Evolutionary conservation across 2,797 vertebrate genomes (phyloP), one percentile per base, ranked within the genome.

Genomic region (Odontamblyopus lacepedii): DNA sequence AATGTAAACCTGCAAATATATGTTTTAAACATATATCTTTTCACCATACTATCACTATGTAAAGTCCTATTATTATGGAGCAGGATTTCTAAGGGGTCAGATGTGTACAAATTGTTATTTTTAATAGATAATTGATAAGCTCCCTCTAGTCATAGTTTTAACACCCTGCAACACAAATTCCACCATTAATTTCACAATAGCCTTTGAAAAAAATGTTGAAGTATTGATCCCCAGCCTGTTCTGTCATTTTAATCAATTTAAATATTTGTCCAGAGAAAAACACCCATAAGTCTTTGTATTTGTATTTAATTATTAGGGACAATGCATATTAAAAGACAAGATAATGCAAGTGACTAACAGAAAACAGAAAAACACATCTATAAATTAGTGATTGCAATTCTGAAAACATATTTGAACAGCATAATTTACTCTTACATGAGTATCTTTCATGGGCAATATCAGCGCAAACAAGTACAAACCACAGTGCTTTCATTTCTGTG

Each of bases 401-500:
- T 29, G 57, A 60, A 60, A 60, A 29, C 56, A 59, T 59, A 30
- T 60, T 60, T 15, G 27, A 15, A 29, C 27, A 29, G 5, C 57
- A 16, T 30, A 5, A 60, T 60, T 29, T 30, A 2, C 18, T 30
- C 29, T 61, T 18, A 18, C 59, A 32, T 61, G 3, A 23, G 23
- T 23, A 23, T 23, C 23, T 23, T 23, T 61, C 59, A 6, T 16
- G 27, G 11, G 13, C 11, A 30, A 15, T 61, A 30, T 32, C 29
- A 32, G 27, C 6, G 1, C 15, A n/a, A 61, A 19, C 19, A 5
- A 61, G 8, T 8, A 19, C 32, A 63, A 35, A 32, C 15, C 32
- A 32, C 29, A 61, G 0, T 1, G 29, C 13, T 18, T 18, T 8
- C 16, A 3, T 71, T 38, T 75, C 67, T 35, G 78, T 75, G 84